phyloP scores from a whole-genome alignment of 2,888 invertebrate genomes.

The Helobdella robusta region DNA sequence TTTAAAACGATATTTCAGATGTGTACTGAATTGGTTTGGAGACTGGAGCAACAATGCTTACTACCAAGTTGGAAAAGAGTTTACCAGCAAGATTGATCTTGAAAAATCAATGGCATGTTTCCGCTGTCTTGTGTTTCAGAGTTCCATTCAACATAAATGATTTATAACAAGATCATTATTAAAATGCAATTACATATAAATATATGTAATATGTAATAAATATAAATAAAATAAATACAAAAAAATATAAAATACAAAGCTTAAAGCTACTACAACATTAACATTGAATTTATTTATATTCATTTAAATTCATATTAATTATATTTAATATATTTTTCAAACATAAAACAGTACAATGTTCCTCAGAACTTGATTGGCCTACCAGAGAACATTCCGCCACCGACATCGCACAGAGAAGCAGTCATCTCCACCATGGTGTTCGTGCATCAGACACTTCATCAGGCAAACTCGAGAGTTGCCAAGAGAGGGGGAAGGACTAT shows the following conservation, averaged over 20 bases:
- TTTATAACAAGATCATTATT: not conserved
- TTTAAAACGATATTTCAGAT: too few relatives aligned
- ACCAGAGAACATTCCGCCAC: slow-evolving; percentile 50
- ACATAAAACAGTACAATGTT: slow-evolving; percentile 59
- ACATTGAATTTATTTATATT: not conserved
- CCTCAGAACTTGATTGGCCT: slow-evolving; percentile 74
- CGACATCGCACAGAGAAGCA: slow-evolving; percentile 79
- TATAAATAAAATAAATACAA: too few relatives aligned
- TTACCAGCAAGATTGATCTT: slow-evolving; percentile 86
- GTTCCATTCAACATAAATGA: not conserved
- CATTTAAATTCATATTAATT: not conserved
- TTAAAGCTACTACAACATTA: too few relatives aligned
- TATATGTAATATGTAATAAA: too few relatives aligned
- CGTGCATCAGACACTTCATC: slow-evolving; percentile 91
- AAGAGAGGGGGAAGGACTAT: slow-evolving; percentile 88
- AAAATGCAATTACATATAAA: too few relatives aligned
- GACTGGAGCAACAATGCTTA: slow-evolving; percentile 93
- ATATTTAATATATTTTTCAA: not conserved
- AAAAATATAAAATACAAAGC: too few relatives aligned
- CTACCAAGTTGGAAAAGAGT: slow-evolving; percentile 72
- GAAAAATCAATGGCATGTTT: slow-evolving; percentile 54
- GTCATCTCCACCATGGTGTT: slow-evolving; percentile 98
- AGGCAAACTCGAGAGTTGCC: slow-evolving; percentile 75
- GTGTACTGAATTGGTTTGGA: slow-evolving; percentile 98
- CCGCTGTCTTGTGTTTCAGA: not conserved